Base-by-base conservation (phyloP, 2,113 vertebrate genomes). In the Sardina pilchardus region DNA sequence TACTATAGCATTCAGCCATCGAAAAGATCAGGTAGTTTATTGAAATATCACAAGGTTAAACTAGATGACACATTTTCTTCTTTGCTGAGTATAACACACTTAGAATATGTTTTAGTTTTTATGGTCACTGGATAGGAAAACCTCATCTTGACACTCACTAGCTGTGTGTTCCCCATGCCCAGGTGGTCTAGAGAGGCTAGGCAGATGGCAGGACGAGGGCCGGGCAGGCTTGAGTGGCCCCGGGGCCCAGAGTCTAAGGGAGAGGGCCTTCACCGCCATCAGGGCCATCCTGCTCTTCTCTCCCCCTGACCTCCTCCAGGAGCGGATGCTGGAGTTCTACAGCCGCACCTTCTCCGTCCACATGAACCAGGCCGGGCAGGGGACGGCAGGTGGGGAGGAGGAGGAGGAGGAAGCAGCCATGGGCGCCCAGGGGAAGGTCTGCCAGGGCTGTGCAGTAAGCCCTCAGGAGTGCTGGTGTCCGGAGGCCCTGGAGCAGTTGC, bases 281-380 rank as follows among this genome's bases (percentile, higher is more conserved):
- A 95, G 96, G 53, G 97, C 97, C 8, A 96, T 98, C 67, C 94
- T 99, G n/a, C 96, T 99, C 88, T 99, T 98, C 91, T 96, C 97
- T 26, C 97, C 97, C 0, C 94, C 96, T 1, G 94, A 95, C 0
- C 87, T 94, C 63, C 97, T 99, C 59, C 97, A 97, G 93, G 94
- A 96, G 8, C 94, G 96, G 83, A 95, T 99, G 88, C 95, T 96
- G 89, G 96, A 96, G 85, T 97, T 99, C 85, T 99, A 99, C 86
- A 96, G 96, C 88, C 95, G 97, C 83, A 97, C 97, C 0, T 96
- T 99, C 92, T 95, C 96, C 10, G 97, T 98, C 59, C 97, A 98
- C 84, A 98, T 99, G 96, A 95, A 93, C 92, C 96, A 89, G 86
- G 94, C 95, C 12, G 95, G 94, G 12, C 93, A 93, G 30, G 82